Evolutionary conservation across 2,888 invertebrate species (phyloP).

Genomic region (Pyrrhia umbra): DNA sequence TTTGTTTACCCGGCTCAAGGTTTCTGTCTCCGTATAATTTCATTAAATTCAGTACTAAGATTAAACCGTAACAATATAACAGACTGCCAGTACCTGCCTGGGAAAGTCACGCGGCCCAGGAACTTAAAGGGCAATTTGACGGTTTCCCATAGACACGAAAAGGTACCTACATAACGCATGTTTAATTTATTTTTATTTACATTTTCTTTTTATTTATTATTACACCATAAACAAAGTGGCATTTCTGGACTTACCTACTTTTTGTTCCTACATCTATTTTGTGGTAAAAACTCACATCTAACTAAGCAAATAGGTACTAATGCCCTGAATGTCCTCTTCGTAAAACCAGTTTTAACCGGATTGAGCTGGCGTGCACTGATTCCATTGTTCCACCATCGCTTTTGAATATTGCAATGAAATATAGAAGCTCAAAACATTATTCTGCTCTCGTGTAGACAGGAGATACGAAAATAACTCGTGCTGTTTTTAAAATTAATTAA

Average conservation of each 20-base stretch:
- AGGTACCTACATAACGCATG: no score
- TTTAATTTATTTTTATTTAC: no score
- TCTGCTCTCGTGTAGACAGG: conserved; percentile 18
- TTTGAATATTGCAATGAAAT: conserved; percentile 24
- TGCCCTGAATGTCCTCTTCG: conserved; percentile 13
- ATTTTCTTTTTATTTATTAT: background rate
- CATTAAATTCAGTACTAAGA: no score
- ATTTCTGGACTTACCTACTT: background rate
- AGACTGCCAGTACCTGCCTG: no score
- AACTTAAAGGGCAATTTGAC: no score
- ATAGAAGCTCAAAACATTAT: conserved; percentile 25
- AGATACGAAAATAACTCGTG: conserved; percentile 11
- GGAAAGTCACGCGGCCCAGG: no score
- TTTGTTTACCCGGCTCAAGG: no score
- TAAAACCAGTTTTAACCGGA: conserved; percentile 32
- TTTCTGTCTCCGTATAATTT: no score
- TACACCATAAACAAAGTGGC: background rate
- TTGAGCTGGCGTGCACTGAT: conserved; percentile 27
- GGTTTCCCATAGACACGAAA: no score
- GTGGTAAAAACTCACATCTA: background rate
- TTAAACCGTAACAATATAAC: no score
- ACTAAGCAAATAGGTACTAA: background rate
- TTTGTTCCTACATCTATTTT: background rate
- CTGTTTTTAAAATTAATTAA: background rate
- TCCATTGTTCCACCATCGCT: conserved; percentile 32